A percentile compares a stretch with the other conserved stretches of the same genome.
phyloP scores from a whole-genome alignment of 1,140 invertebrate species.

The Coboldia fuscipes region DNA sequence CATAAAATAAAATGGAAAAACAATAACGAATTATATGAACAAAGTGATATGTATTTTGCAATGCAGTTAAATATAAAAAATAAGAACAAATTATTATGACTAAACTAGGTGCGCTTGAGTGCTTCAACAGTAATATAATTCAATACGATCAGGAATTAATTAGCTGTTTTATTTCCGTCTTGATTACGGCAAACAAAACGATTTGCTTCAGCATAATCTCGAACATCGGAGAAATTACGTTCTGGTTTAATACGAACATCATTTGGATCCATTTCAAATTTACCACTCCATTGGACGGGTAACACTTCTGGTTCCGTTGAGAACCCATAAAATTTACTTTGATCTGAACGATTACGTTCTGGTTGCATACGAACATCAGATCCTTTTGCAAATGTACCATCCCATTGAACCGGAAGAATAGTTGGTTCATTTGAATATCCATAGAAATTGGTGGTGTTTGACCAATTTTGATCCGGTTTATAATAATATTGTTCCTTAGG shows the following conservation, averaged over 20 bases:
- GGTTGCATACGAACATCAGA: slow-evolving; percentile 3
- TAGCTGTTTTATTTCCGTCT: neutral
- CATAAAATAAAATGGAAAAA: too few species aligned
- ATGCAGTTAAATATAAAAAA: too few species aligned
- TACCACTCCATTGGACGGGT: slow-evolving; percentile 15
- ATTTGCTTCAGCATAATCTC: slow-evolving; percentile 16
- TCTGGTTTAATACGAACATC: slow-evolving; percentile 19
- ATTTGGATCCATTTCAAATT: slow-evolving; percentile 16
- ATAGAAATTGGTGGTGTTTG: slow-evolving; percentile 18
- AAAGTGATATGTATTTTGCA: too few species aligned
- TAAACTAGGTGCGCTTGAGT: too few species aligned
- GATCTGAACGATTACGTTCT: slow-evolving; percentile 17
- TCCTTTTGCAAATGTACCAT: slow-evolving; percentile 16
- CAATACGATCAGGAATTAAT: too few species aligned
- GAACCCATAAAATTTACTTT: slow-evolving; percentile 14
- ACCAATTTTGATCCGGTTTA: neutral
- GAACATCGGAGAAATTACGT: slow-evolving; percentile 15
- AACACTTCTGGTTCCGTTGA: slow-evolving; percentile 12
- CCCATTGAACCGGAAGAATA: slow-evolving; percentile 16
- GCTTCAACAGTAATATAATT: too few species aligned
- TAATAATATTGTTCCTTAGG: slow-evolving; percentile 6
- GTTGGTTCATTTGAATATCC: slow-evolving; percentile 14
- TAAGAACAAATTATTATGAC: too few species aligned
- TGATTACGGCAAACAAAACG: slow-evolving; percentile 7
- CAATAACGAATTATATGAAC: too few species aligned